Evolutionary conservation across 2,888 invertebrate genomes (phyloP).

Genomic region (Stictocephala bisonia): DNA sequence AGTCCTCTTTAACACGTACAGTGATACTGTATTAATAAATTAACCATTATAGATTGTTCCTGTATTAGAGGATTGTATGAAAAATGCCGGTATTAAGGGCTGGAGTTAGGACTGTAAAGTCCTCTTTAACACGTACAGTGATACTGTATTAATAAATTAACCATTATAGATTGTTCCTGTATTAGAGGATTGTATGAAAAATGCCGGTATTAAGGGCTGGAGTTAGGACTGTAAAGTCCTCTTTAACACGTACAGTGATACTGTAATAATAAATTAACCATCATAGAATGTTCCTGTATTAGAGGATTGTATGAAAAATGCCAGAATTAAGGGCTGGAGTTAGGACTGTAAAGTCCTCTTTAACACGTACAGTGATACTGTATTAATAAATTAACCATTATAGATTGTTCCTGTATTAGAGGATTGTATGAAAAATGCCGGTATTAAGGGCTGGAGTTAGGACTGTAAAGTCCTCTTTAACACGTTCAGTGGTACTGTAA

Average conservation of each 20-base stretch:
- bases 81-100: no score
- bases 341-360: neutral
- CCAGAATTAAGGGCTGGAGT: conserved; percentile 12
- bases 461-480: neutral
- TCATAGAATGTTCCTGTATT: neutral
- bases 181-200: neutral
- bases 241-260: conserved; percentile 8
- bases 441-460: neutral
- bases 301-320: conserved; percentile 19
- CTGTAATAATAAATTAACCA: neutral
- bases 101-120: no score
- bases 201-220: neutral
- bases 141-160: neutral
- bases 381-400: neutral
- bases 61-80: no score
- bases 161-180: neutral
- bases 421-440: conserved; percentile 22
- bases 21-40: no score
- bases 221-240: neutral
- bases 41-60: no score
- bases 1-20: no score
- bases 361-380: neutral
- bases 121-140: no score
- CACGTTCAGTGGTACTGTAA: conserved; percentile 15
- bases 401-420: neutral